Percentiles rank a stretch among this genome's conserved stretches.
phyloP scores from a whole-genome alignment of 1,140 invertebrate species.

The Caenorhabditis briggsae region DNA sequence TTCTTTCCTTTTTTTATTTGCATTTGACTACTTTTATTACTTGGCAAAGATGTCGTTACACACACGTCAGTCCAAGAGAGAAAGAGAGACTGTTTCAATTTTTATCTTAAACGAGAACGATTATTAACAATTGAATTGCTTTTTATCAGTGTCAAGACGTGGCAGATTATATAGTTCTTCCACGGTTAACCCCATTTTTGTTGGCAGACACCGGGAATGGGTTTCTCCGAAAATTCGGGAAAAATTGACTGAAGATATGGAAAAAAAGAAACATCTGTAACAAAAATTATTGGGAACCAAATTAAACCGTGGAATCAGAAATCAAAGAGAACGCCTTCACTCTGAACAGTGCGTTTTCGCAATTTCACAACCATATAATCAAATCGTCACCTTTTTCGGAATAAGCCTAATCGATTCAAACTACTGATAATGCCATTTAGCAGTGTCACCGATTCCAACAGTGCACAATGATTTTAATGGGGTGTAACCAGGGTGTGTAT shows the following conservation, averaged over 20 bases:
- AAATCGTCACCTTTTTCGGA: slow-evolving; percentile 15
- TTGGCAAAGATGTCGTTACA: neutral
- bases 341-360: neutral
- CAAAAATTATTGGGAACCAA: no score
- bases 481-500: slow-evolving; percentile 12
- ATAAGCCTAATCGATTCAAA: slow-evolving; percentile 31
- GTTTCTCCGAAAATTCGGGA: neutral
- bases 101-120: slow-evolving; percentile 36
- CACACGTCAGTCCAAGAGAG: neutral
- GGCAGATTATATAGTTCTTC: slow-evolving; percentile 23
- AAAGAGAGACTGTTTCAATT: neutral
- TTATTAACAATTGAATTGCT: slow-evolving; percentile 39
- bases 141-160: slow-evolving; percentile 38
- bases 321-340: neutral
- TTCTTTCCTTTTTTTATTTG: slow-evolving; percentile 26
- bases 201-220: neutral
- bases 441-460: slow-evolving; percentile 39
- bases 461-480: slow-evolving; percentile 27
- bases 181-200: neutral
- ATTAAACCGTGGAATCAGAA: neutral
- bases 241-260: neutral
- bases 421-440: slow-evolving; percentile 38
- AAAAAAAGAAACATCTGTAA: no score
- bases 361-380: slow-evolving; percentile 8
- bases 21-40: slow-evolving; percentile 49